Percentiles rank a stretch among this genome's conserved stretches.
These are phyloP conservation scores for Cynoglossus semilaevis DNA, from an alignment of 2,113 vertebrate species.

Conservation along the genomic window DNA sequence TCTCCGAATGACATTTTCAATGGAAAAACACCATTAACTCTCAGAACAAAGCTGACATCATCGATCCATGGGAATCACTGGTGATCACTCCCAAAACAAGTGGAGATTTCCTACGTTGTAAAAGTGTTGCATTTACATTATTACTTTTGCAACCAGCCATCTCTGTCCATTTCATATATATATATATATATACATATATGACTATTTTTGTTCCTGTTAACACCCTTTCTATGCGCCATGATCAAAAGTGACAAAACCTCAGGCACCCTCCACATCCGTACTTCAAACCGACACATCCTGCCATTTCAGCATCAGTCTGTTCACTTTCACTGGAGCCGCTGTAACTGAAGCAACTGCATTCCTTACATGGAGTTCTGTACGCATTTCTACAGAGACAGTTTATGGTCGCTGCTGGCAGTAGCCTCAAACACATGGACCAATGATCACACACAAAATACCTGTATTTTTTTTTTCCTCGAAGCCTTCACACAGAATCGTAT, in stretches of 20 bases:
- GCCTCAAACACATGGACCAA: conserved; percentile 41
- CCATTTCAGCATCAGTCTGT: conserved; percentile 26
- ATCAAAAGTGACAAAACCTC: conserved; percentile 1
- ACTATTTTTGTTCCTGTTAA: conserved; percentile 5
- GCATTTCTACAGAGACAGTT: conserved; percentile 34
- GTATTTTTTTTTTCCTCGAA: conserved; percentile 6
- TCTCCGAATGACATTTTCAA: no score
- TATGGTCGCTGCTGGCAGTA: conserved; percentile 76
- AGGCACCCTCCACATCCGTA: conserved; percentile 37
- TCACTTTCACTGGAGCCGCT: conserved; percentile 29
- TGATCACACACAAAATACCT: conserved; percentile 26
- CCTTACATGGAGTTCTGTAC: conserved; percentile 19
- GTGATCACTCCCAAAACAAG: no score
- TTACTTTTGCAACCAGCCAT: no score
- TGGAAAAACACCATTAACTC: no score
- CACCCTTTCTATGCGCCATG: conserved; percentile 26
- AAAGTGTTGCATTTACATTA: no score
- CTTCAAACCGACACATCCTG: conserved; percentile 11
- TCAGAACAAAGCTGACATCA: no score
- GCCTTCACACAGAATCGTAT: conserved; percentile 25
- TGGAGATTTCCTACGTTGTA: no score
- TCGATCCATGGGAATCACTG: no score
- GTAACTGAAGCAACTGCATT: conserved; percentile 14
- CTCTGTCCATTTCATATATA: no score
- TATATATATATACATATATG: not conserved